Evolutionary conservation across 2,113 vertebrate genomes (phyloP).

Genomic region (Saccopteryx bilineata): DNA sequence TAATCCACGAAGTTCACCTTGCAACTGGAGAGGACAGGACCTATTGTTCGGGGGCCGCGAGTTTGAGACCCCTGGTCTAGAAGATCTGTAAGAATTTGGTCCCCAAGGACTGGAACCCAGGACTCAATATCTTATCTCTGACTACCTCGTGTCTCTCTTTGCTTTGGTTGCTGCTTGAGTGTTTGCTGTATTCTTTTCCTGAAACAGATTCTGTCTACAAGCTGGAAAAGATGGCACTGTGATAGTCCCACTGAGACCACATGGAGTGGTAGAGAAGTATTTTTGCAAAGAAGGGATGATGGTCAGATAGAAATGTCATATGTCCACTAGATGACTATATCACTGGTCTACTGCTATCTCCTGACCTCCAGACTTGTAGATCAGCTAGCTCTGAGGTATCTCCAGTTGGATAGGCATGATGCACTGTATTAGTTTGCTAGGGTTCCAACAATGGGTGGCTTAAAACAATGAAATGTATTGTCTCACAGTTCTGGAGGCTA

Average conservation of each 20-base stretch:
- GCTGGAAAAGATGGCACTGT: neutral
- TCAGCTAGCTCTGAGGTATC: neutral
- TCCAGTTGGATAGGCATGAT: neutral
- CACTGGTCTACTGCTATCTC: neutral
- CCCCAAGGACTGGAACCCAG: neutral
- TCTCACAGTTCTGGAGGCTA: neutral
- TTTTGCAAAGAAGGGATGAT: neutral
- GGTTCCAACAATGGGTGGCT: neutral
- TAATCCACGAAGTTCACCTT: no score
- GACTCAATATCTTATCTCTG: neutral
- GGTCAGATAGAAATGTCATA: neutral
- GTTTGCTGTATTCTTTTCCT: constrained; percentile 1
- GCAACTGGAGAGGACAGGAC: no score
- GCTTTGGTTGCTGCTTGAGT: constrained; percentile 8
- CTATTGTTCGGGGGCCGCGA: no score
- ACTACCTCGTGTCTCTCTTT: neutral
- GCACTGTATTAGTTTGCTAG: neutral
- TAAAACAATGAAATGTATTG: neutral
- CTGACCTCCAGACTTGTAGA: neutral
- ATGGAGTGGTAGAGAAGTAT: neutral
- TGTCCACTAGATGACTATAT: neutral
- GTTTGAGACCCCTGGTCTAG: no score
- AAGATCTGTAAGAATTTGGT: neutral
- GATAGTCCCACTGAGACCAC: neutral
- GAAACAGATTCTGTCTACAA: neutral